Evolutionary conservation across 2,113 vertebrate species (phyloP), one percentile per base, ranked within the genome.

Genomic region (Baryphthengus martii): DNA sequence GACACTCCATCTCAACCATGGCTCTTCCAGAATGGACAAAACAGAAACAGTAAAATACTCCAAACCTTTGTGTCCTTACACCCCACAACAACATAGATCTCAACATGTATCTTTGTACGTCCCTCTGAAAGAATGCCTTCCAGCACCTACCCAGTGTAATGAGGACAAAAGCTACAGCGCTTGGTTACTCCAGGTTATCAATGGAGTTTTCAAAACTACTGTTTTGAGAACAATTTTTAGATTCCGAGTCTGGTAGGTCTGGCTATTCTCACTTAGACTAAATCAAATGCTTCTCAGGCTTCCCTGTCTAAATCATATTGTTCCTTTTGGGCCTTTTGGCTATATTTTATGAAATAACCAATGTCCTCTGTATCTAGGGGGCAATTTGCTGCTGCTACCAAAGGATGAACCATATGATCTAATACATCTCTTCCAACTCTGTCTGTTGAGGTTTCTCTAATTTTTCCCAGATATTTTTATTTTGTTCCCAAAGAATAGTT

Each of bases 261-360:
- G 31, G 20, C 19, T 95, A 33, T 50, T 94, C 77, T 83, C 68
- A 29, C 47, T 71, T 59, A 47, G 74, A 61, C 79, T 65, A 94
- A 92, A 95, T 74, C 85, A 95, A 85, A 90, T 9, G 56, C 83
- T 92, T 84, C 88, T 90, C 59, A 59, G 85, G 29, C 75, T 90
- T 81, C 56, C 35, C 25, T 37, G 26, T 45, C 63, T 77, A 90
- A 96, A 71, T 56, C 14, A 70, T 26, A 47, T 42, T 52, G 68
- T 44, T 90, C 62, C 59, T 89, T 83, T 49, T 72, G 75, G 58
- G 66, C 58, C 81, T 91, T 68, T 84, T 89, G 85, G 72, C 88
- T 94, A 17, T 84, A 74, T 93, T 95, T 90, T 92, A 83, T 93
- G 56, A 93, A 89, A 71, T 68, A 96, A 90, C 44, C 91, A 33